Conservation (phyloP, 2,797 vertebrate species). For the Pangasius krempfi region DNA sequence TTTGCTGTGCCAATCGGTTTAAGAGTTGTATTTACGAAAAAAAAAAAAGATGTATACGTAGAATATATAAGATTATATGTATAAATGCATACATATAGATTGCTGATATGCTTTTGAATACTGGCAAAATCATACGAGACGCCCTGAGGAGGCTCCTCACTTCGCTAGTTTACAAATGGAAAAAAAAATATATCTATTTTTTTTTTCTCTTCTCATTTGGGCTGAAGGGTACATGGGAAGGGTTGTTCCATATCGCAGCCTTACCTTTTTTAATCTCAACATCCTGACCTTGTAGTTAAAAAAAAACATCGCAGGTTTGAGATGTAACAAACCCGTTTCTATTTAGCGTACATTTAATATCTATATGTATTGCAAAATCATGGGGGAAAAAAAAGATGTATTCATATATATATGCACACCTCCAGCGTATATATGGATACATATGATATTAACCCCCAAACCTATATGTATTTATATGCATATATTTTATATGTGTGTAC, state of each 20-base stretch:
- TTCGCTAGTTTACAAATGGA: slow-evolving; percentile 81
- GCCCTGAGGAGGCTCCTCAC: slow-evolving; percentile 75
- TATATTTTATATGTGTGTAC: slow-evolving; percentile 83
- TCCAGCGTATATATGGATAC: slow-evolving; percentile 79
- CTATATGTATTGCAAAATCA: slow-evolving; percentile 88
- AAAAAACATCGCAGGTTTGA: slow-evolving; percentile 82
- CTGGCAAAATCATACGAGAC: slow-evolving; percentile 90
- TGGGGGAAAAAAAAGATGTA: slow-evolving; percentile 73
- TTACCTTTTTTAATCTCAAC: slow-evolving; percentile 82
- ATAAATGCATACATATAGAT: slow-evolving; percentile 80
- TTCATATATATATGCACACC: slow-evolving; percentile 77
- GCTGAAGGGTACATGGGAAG: slow-evolving; percentile 79
- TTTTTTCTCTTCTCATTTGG: slow-evolving; percentile 76
- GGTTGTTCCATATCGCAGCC: slow-evolving; percentile 81
- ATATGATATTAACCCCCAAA: slow-evolving; percentile 77
- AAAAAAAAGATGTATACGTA: slow-evolving; percentile 76
- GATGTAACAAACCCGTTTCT: slow-evolving; percentile 91
- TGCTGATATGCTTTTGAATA: slow-evolving; percentile 96
- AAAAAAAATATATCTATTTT: slow-evolving; percentile 63
- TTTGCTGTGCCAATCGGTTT: slow-evolving; percentile 88
- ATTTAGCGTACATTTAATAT: slow-evolving; percentile 93
- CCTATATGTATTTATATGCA: slow-evolving; percentile 84
- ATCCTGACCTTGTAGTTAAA: slow-evolving; percentile 87
- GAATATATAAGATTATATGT: slow-evolving; percentile 79
- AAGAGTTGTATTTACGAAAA: slow-evolving; percentile 86